Base-by-base conservation (phyloP, 2,113 vertebrate genomes). In the Sinocyclocheilus rhinocerous region DNA sequence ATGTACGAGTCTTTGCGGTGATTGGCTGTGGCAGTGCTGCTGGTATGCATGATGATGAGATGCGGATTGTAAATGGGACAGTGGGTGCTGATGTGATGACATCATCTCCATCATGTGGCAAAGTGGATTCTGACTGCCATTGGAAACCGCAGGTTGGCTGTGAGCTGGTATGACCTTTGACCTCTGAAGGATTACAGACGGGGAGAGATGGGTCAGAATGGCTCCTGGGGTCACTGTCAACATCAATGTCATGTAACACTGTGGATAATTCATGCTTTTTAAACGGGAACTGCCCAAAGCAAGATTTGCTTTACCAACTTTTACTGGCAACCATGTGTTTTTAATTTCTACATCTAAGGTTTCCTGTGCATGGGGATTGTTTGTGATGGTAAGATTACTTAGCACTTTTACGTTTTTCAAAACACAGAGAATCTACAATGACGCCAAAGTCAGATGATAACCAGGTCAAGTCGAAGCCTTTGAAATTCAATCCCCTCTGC, bases 91-190 rank as follows among this genome's bases (percentile, higher is more conserved):
- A 84, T 95, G 94, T n/a, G 96, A 94, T 87, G 95, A 94, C 97
- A 99, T 98, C 96, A 98, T 97, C 72, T 98, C 97, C 96, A 99
- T 97, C 96, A 98, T 97, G 92, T 97, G 97, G 84, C 96, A 96
- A 95, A 98, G 96, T 89, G 96, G 93, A 91, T 94, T 96, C 95
- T 96, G 95, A 87, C 95, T 97, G 92, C 95, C 97, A 0, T 97
- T 95, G 0, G 95, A 91, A 90, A 96, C 95, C 92, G 96, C 88
- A 10, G 90, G 97, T 94, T 91, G 95, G 92, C 94, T 97, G 83
- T 0, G 96, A 33, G 90, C 89, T 88, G 92, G 67, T 3, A 91
- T 95, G 82, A 97, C 97, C 91, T 98, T 99, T 94, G 96, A 90
- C 92, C 97, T 97, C 98, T 98, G 91, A 7, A 94, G 8, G 42